Conservation (phyloP, 2,113 vertebrate genomes). For the Festucalex cinctus region DNA sequence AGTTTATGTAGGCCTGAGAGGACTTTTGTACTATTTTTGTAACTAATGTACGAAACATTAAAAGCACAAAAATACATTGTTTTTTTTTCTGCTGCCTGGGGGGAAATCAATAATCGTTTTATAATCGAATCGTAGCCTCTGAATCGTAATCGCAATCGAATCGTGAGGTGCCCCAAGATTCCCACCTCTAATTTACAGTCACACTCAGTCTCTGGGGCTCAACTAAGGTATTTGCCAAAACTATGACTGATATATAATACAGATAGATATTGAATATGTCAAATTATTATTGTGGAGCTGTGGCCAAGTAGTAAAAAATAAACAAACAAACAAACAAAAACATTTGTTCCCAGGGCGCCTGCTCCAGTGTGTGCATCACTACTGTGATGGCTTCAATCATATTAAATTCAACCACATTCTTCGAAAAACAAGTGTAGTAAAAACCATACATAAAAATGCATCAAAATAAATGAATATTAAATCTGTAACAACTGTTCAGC, state of each 20-base stretch:
- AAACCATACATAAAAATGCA: too few species aligned
- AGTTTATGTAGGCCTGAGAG: too few species aligned
- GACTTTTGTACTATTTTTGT: too few species aligned
- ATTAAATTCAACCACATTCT: not conserved
- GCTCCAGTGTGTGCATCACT: not conserved
- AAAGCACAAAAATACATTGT: too few species aligned
- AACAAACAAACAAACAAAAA: not conserved
- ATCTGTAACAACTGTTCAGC: not conserved
- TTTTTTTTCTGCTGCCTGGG: too few species aligned
- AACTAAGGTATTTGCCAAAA: constrained; percentile 4
- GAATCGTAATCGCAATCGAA: too few species aligned
- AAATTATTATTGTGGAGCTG: not conserved
- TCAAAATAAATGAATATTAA: too few species aligned
- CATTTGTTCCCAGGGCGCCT: not conserved
- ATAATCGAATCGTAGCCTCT: too few species aligned
- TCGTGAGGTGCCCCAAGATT: too few species aligned
- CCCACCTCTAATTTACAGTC: constrained; percentile 28
- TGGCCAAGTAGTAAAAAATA: not conserved
- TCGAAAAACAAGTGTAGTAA: too few species aligned
- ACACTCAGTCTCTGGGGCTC: constrained; percentile 26
- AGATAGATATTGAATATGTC: not conserved
- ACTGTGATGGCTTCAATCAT: not conserved
- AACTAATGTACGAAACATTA: too few species aligned
- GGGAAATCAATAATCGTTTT: too few species aligned
- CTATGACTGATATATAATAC: not conserved